Percentiles rank a stretch among this genome's conserved stretches.
phyloP scores from a whole-genome alignment of 2,113 vertebrate genomes.

The Etheostoma spectabile region DNA sequence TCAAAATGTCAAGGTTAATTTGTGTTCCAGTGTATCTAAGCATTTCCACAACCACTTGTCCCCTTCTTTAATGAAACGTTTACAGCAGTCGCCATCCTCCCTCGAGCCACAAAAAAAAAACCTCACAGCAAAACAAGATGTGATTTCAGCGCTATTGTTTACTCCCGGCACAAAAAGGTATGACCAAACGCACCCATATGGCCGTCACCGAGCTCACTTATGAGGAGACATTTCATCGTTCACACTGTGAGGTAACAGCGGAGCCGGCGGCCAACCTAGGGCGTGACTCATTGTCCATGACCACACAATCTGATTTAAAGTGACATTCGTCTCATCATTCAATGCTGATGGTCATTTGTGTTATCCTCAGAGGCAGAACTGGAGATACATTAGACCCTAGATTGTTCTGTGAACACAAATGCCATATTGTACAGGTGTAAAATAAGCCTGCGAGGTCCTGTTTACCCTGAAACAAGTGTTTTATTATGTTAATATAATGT shows the following conservation, averaged over 20 bases:
- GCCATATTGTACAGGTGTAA: neutral
- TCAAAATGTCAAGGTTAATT: slow-evolving; percentile 65
- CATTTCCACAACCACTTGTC: slow-evolving; percentile 35
- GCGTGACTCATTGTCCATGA: neutral
- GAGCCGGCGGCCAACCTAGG: neutral
- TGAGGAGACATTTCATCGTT: neutral
- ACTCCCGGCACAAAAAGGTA: too few species aligned
- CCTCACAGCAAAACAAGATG: slow-evolving; percentile 23
- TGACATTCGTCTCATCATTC: slow-evolving; percentile 15
- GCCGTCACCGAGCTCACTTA: slow-evolving; percentile 8
- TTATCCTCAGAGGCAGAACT: neutral
- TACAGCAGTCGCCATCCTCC: neutral
- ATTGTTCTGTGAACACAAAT: neutral
- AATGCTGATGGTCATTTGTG: slow-evolving; percentile 20
- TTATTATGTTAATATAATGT: too few species aligned
- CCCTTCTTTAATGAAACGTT: slow-evolving; percentile 35
- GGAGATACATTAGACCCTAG: neutral
- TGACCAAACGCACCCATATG: neutral
- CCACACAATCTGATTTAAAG: slow-evolving; percentile 29
- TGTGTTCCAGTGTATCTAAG: slow-evolving; percentile 36
- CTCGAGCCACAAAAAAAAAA: neutral
- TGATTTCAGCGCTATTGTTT: neutral
- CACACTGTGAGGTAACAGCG: slow-evolving; percentile 1
- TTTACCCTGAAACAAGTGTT: neutral
- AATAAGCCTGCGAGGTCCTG: neutral